Conservation (phyloP, 2,888 invertebrate genomes). For the Spicauda simplicius region DNA sequence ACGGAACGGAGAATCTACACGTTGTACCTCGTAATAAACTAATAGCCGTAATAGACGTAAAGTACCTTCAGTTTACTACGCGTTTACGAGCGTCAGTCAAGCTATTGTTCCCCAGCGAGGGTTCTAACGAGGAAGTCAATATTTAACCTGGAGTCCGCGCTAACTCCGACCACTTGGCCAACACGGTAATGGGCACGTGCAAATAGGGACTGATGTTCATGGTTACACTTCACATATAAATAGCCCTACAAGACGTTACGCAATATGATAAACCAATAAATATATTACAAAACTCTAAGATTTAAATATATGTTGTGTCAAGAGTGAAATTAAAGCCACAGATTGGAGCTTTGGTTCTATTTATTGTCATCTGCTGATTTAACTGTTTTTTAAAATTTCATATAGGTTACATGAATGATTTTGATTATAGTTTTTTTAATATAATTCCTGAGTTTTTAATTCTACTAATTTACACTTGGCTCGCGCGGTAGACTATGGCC, state of each 20-base stretch:
- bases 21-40: constrained; percentile 6
- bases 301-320: no score
- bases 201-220: constrained; percentile 40
- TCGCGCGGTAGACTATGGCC: no score
- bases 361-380: no score
- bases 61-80: constrained; percentile 55
- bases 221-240: constrained; percentile 5
- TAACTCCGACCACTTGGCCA: constrained; percentile 58
- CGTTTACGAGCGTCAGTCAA: constrained; percentile 56
- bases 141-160: constrained; percentile 64
- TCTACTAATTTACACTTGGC: no score
- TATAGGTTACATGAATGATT: no score
- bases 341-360: no score
- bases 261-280: background rate
- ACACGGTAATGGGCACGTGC: constrained; percentile 49
- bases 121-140: constrained; percentile 81
- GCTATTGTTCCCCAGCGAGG: constrained; percentile 66
- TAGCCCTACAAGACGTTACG: background rate
- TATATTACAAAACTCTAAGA: no score
- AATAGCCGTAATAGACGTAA: constrained; percentile 9
- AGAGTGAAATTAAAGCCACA: no score
- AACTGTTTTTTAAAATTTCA: no score
- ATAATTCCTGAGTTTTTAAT: no score
- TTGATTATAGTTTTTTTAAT: no score
- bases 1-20: background rate